Conservation (phyloP, 2,888 invertebrate genomes). For the Synanthedon formicaeformis region DNA sequence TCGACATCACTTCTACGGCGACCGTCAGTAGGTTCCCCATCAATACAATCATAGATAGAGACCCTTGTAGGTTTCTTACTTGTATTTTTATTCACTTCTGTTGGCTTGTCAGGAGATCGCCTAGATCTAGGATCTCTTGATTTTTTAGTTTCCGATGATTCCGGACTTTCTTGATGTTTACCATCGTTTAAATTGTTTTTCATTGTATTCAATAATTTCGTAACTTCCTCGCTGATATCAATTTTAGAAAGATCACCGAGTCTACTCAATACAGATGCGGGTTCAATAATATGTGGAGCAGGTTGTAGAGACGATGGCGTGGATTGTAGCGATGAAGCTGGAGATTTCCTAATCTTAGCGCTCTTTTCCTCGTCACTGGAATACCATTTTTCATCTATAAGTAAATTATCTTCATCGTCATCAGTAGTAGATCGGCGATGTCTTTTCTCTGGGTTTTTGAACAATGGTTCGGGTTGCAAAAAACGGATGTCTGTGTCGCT, state of each 20-base stretch:
- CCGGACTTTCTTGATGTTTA: constrained; percentile 26
- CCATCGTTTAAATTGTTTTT: constrained; percentile 57
- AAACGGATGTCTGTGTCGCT: constrained; percentile 61
- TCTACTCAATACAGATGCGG: constrained; percentile 69
- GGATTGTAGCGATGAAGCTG: constrained; percentile 40
- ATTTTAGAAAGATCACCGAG: constrained; percentile 79
- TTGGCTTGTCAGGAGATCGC: constrained; percentile 46
- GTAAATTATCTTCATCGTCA: constrained; percentile 70
- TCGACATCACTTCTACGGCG: constrained; percentile 63
- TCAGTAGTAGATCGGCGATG: constrained; percentile 65
- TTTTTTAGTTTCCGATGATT: constrained; percentile 31
- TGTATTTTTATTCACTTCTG: constrained; percentile 21
- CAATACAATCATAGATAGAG: constrained; percentile 73
- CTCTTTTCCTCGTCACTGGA: constrained; percentile 82
- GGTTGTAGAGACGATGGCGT: constrained; percentile 34
- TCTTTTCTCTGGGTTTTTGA: constrained; percentile 55
- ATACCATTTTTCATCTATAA: constrained; percentile 79
- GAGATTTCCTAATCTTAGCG: constrained; percentile 43
- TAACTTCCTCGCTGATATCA: constrained; percentile 79
- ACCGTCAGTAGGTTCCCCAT: constrained; percentile 64
- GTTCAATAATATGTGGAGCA: constrained; percentile 67
- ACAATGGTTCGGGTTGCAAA: constrained; percentile 56
- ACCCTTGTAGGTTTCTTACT: constrained; percentile 47
- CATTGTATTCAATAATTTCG: constrained; percentile 75
- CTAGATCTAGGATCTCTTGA: constrained; percentile 52